These are phyloP conservation scores for Caenorhabditis virilis DNA, from an alignment of 2,888 invertebrate genomes.

Conservation along the genomic window DNA sequence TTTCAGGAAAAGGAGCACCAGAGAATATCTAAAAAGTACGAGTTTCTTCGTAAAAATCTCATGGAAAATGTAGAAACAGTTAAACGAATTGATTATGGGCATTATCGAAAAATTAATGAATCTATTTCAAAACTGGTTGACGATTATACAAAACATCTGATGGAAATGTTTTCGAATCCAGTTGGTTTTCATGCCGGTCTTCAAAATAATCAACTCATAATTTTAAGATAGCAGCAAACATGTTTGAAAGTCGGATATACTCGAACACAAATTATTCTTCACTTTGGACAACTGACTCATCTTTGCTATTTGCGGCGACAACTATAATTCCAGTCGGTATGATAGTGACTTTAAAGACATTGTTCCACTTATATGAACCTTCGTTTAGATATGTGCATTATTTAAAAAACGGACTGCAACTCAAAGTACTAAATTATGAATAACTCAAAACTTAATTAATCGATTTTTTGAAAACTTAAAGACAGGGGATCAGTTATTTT, in stretches of 20 bases:
- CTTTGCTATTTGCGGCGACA: conserved; percentile 61
- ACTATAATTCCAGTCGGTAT: conserved; percentile 63
- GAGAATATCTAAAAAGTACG: not conserved
- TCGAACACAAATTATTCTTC: conserved; percentile 37
- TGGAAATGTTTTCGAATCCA: conserved; percentile 51
- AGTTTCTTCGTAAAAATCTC: not conserved
- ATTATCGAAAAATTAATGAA: conserved; percentile 18
- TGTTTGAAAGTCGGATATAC: conserved; percentile 54
- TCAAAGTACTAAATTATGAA: too few species aligned
- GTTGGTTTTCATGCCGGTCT: too few species aligned
- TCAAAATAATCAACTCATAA: too few species aligned
- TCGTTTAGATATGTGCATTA: too few species aligned
- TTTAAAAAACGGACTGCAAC: too few species aligned
- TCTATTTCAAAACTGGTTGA: conserved; percentile 33
- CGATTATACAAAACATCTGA: conserved; percentile 41
- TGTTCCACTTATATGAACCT: too few species aligned
- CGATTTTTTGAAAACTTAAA: too few species aligned
- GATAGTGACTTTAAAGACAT: too few species aligned
- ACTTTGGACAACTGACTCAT: conserved; percentile 56
- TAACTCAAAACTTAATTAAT: too few species aligned
- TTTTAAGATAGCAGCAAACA: too few species aligned
- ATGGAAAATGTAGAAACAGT: not conserved
- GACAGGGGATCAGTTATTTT: too few species aligned
- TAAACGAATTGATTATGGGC: conserved; percentile 5
- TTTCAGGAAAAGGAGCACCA: not conserved